Evolutionary conservation across 2,888 invertebrate genomes (phyloP), one percentile per base, ranked within the genome.

Genomic region (Liodrosophila aerea): DNA sequence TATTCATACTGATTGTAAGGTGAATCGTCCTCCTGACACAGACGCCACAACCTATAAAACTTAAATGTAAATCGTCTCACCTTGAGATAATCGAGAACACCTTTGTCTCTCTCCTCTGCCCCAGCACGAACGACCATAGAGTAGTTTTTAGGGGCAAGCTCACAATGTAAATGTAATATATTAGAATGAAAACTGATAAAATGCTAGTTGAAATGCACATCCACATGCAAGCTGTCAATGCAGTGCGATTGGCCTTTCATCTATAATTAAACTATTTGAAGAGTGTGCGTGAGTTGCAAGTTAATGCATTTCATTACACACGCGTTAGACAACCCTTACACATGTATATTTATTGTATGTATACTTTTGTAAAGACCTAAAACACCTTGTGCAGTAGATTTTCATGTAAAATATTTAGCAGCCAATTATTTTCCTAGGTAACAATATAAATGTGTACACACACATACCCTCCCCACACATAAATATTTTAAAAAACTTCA

Each of bases 341-440:
- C 36, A 56, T 34, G 34, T 27, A 54, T 40, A 44, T 58, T 49
- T 43, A 41, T 56, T 52, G 13, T 33, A 45, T 57, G 50, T 43
- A 33, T 60, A 57, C 61, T 70, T 62, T 52, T 75, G 71, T 68
- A 64, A 72, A 62, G 53, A 64, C 59, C 57, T 57, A 46, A 59
- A 67, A 54, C 59, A 60, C 44, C 41, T 46, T 49, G 47, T 56
- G 39, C 54, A 51, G 29, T 60, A 39, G 41, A 33, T 31, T 59
- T n/a, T 64, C 60, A 50, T 85, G 58, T 73, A 71, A 50, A 77
- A 59, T 83, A 59, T 22, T 52, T 65, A 65, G 72, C 83, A 75
- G 76, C 72, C 57, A 62, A 58, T 78, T 64, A 85, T 71, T 64
- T 61, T 64, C 59, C 62, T 75, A 68, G 64, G 54, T 62, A 75